Conservation (phyloP, 2,888 invertebrate genomes). For the Drosophila tripunctata region DNA sequence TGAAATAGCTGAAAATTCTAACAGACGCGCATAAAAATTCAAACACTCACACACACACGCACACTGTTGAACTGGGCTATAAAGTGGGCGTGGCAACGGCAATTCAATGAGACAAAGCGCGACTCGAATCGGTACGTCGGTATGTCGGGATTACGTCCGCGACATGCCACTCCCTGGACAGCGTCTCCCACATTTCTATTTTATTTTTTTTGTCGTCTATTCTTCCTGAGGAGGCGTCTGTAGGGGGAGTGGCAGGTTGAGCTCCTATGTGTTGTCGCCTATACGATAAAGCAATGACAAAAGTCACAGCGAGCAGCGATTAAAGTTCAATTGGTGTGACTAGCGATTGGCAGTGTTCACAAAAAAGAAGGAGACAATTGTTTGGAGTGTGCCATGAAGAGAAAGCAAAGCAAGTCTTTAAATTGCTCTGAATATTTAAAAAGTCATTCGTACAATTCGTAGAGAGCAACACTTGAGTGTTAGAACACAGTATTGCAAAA, state of each 20-base stretch:
- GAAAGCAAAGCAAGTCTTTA: neutral
- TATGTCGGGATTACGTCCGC: conserved; percentile 41
- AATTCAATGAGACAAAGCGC: conserved; percentile 78
- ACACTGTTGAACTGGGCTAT: conserved; percentile 19
- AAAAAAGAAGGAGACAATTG: conserved; percentile 17
- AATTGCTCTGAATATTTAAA: neutral
- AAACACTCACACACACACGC: conserved; percentile 31
- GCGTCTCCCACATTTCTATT: neutral
- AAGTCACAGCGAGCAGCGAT: conserved; percentile 69
- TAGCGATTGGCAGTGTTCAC: conserved; percentile 41
- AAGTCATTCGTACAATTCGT: neutral
- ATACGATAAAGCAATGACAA: conserved; percentile 78
- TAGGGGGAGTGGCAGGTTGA: conserved; percentile 3
- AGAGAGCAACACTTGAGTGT: too few relatives aligned
- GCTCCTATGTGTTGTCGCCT: conserved; percentile 63
- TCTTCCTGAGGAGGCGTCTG: conserved; percentile 15
- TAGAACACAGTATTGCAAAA: too few relatives aligned
- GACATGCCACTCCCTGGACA: conserved; percentile 22
- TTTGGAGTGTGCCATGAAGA: too few relatives aligned
- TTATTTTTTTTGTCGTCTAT: conserved; percentile 57
- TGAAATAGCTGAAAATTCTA: conserved; percentile 68
- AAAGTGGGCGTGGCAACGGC: conserved; percentile 63
- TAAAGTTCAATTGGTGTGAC: conserved; percentile 77
- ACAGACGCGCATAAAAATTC: conserved; percentile 45
- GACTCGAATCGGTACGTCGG: conserved; percentile 24